phyloP scores from a whole-genome alignment of 2,888 invertebrate species.

The Euphydryas editha region DNA sequence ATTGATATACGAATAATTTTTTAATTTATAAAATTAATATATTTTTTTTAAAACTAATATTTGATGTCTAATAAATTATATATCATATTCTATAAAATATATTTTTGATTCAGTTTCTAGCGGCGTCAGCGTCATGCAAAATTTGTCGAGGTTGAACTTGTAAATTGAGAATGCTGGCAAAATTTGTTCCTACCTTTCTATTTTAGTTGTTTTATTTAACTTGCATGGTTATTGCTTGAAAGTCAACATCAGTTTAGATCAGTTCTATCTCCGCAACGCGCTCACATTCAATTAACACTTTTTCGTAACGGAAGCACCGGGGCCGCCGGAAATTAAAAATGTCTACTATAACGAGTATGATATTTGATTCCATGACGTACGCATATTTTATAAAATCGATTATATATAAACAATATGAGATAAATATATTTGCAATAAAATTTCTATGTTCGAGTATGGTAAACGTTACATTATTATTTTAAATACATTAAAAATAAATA shows the following conservation, averaged over 20 bases:
- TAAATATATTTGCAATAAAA: background rate
- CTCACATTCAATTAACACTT: slow-evolving; percentile 76
- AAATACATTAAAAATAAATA: no score
- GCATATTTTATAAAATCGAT: slow-evolving; percentile 41
- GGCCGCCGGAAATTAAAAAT: slow-evolving; percentile 79
- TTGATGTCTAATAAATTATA: background rate
- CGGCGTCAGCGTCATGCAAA: background rate
- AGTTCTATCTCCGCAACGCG: slow-evolving; percentile 49
- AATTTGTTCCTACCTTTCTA: slow-evolving; percentile 3
- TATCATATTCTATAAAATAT: background rate
- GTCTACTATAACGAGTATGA: slow-evolving; percentile 56
- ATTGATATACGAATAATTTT: slow-evolving; percentile 2
- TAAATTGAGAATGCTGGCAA: slow-evolving; percentile 1
- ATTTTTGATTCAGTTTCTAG: background rate
- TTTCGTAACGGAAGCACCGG: slow-evolving; percentile 70
- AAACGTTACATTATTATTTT: background rate
- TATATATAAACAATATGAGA: slow-evolving; percentile 9
- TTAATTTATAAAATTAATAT: background rate
- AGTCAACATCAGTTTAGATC: slow-evolving; percentile 39
- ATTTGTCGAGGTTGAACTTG: background rate
- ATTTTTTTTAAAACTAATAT: background rate
- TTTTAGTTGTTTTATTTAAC: slow-evolving; percentile 10
- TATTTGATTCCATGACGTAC: slow-evolving; percentile 28
- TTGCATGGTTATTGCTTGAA: background rate
- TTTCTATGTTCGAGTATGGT: background rate